Percentiles rank a stretch among this genome's conserved stretches.
Conservation (phyloP, 92 coral and sea anemone species). For the Phenganax stokvisi region DNA sequence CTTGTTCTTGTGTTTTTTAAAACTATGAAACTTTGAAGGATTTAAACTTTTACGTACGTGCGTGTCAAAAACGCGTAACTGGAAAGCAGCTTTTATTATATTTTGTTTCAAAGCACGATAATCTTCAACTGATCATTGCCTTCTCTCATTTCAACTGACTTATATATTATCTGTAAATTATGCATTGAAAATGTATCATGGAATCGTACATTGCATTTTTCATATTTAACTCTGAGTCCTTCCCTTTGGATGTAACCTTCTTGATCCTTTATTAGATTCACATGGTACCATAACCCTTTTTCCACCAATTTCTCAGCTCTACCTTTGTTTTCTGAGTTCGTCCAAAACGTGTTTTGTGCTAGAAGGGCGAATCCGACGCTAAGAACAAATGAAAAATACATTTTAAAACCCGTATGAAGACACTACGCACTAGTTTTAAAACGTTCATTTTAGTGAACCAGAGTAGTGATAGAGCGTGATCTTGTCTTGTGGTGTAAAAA, state of each 20-base stretch:
- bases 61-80: too few species aligned
- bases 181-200: not conserved
- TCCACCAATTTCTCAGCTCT: not conserved
- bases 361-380: slow-evolving; percentile 18
- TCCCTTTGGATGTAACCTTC: not conserved
- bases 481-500: too few species aligned
- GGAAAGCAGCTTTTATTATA: too few species aligned
- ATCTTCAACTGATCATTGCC: not conserved
- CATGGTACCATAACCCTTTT: not conserved
- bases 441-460: not conserved
- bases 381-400: not conserved
- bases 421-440: not conserved
- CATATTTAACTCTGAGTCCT: slow-evolving; percentile 9
- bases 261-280: not conserved
- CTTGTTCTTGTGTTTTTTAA: too few species aligned
- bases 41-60: too few species aligned
- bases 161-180: not conserved
- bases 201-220: not conserved
- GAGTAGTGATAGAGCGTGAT: too few species aligned
- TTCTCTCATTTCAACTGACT: not conserved
- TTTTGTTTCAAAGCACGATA: too few species aligned
- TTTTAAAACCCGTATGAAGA: too few species aligned
- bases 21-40: too few species aligned
- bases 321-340: not conserved
- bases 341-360: not conserved